phyloP scores from a whole-genome alignment of 2,113 vertebrate species.

The Rallus limicola region DNA sequence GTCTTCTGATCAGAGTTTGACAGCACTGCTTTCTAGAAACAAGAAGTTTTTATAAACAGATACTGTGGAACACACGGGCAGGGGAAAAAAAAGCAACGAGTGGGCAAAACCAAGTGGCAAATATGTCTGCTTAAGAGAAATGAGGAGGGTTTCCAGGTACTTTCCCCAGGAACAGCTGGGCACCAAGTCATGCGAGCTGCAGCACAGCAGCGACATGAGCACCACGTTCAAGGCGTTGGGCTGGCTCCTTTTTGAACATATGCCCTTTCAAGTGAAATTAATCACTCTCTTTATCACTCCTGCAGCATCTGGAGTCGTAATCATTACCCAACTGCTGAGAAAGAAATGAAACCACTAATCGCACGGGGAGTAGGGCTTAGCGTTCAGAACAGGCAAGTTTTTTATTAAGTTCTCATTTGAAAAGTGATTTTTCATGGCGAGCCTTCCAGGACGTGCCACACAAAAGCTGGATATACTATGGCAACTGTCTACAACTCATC shows the following conservation, averaged over 20 bases:
- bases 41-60: not conserved
- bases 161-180: conserved; percentile 48
- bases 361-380: conserved; percentile 77
- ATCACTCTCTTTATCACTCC: conserved; percentile 96
- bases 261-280: conserved; percentile 92
- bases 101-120: not conserved
- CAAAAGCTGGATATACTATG: conserved; percentile 11
- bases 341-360: conserved; percentile 93
- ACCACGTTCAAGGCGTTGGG: conserved; percentile 58
- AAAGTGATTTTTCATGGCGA: conserved; percentile 78
- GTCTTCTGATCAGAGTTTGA: not conserved
- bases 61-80: not conserved
- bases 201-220: conserved; percentile 56
- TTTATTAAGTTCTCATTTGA: conserved; percentile 81
- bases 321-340: conserved; percentile 93
- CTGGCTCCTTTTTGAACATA: conserved; percentile 85
- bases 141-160: not conserved
- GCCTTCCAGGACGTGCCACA: conserved; percentile 46
- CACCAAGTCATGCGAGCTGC: conserved; percentile 35
- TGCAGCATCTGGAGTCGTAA: conserved; percentile 84
- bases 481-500: not conserved
- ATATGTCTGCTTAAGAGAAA: not conserved
- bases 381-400: conserved; percentile 74
- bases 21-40: not conserved
- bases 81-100: not conserved